A percentile compares a stretch with the other conserved stretches of the same genome.
Conservation (phyloP, 2,888 invertebrate genomes). For the Octonoba sinensis region DNA sequence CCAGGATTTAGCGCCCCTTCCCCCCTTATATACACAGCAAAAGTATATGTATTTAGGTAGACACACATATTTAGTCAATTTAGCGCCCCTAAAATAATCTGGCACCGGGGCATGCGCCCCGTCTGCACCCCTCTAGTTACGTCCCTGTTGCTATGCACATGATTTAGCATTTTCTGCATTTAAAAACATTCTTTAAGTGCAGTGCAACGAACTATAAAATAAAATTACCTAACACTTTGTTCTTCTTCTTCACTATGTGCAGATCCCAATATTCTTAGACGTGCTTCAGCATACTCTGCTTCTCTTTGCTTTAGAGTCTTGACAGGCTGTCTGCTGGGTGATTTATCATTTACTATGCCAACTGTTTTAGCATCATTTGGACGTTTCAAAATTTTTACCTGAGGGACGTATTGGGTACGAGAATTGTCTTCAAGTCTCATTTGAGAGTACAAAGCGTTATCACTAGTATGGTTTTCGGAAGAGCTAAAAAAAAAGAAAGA, state of each 20-base stretch:
- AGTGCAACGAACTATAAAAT: no score
- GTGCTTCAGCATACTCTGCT: slow-evolving; percentile 92
- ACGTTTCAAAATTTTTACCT: slow-evolving; percentile 65
- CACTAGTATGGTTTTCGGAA: slow-evolving; percentile 50
- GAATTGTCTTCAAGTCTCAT: slow-evolving; percentile 54
- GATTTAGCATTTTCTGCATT: no score
- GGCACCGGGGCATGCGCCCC: no score
- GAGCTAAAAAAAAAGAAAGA: slow-evolving; percentile 40
- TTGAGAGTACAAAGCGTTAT: slow-evolving; percentile 31
- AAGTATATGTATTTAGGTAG: no score
- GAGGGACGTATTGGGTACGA: slow-evolving; percentile 62
- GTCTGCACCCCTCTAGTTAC: no score
- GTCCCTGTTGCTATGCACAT: no score
- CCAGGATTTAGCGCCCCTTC: no score
- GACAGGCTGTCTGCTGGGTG: slow-evolving; percentile 69
- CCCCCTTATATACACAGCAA: no score
- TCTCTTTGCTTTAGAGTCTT: slow-evolving; percentile 79
- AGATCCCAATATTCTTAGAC: slow-evolving; percentile 89
- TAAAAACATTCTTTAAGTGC: no score
- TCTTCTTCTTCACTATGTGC: slow-evolving; percentile 72
- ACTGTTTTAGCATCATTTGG: slow-evolving; percentile 55
- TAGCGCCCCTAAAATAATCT: no score
- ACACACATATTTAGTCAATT: no score
- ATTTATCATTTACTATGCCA: slow-evolving; percentile 60
- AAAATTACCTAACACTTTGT: slow-evolving; percentile 33